Evolutionary conservation across 2,797 vertebrate species (phyloP).

Genomic region (Babyrousa celebensis): DNA sequence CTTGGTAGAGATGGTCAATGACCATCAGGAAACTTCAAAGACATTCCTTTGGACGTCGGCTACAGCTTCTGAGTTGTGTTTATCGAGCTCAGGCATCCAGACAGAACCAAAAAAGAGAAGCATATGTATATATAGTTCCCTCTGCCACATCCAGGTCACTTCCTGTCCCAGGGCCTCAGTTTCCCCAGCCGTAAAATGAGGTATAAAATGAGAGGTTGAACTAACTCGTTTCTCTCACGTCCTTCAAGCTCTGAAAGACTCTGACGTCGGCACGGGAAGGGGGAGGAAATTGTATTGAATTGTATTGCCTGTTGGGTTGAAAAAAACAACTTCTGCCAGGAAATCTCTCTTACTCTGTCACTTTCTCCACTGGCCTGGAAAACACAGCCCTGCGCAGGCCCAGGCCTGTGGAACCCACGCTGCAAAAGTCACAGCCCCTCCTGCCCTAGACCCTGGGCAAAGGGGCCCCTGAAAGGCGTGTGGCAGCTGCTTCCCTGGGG

Average conservation of each 20-base stretch:
- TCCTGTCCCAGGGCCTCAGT: conserved; percentile 29
- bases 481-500: conserved; percentile 76
- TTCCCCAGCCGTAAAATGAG: conserved; percentile 20
- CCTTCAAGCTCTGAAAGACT: neutral
- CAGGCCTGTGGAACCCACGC: conserved; percentile 48
- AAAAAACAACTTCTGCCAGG: conserved; percentile 48
- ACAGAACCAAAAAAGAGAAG: neutral
- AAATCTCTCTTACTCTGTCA: conserved; percentile 75
- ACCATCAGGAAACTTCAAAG: neutral
- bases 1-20: rapidly evolving
- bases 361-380: conserved; percentile 78
- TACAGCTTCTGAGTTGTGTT: neutral
- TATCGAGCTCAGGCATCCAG: rapidly evolving
- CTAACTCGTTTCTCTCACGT: neutral
- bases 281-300: neutral
- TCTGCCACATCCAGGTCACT: neutral
- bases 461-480: conserved; percentile 75
- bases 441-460: neutral
- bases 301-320: conserved; percentile 14
- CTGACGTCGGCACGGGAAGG: neutral
- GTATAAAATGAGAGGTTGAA: neutral
- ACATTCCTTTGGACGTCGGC: neutral
- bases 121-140: neutral
- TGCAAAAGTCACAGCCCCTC: conserved; percentile 19
- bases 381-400: conserved; percentile 56